A percentile compares a stretch with the other conserved stretches of the same genome.
Conservation (phyloP, 1,140 invertebrate genomes). For the Helicorthomorpha holstii region DNA sequence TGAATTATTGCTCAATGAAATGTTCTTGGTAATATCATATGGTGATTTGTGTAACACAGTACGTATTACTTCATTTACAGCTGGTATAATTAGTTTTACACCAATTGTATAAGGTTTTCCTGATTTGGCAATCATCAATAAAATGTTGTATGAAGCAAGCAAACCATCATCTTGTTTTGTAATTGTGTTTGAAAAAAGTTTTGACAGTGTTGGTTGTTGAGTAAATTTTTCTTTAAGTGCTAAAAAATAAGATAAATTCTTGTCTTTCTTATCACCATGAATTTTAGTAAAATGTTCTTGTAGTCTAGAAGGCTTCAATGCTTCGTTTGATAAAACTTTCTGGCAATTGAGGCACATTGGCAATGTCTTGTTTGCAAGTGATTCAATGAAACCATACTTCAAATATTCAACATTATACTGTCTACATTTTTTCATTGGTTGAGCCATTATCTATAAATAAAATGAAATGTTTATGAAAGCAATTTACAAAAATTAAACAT, state of each 20-base stretch:
- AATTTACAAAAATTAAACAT: too few species aligned
- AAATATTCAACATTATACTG: conserved; percentile 8
- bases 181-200: background rate
- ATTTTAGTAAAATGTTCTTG: conserved; percentile 7
- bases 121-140: conserved; percentile 9
- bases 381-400: conserved; percentile 6
- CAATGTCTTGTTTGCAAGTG: conserved; percentile 1
- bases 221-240: background rate
- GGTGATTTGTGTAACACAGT: conserved; percentile 7
- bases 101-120: conserved; percentile 10
- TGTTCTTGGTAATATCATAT: conserved; percentile 5
- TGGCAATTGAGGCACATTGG: conserved; percentile 6
- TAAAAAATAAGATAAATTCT: conserved; percentile 7
- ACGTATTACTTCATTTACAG: conserved; percentile 5
- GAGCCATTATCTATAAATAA: too few species aligned
- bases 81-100: conserved; percentile 9
- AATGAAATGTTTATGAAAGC: too few species aligned
- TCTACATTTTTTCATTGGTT: conserved; percentile 5
- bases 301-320: conserved; percentile 7
- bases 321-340: conserved; percentile 8
- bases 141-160: conserved; percentile 9
- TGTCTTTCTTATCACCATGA: conserved; percentile 5
- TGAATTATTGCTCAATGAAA: conserved; percentile 9
- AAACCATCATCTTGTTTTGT: conserved; percentile 8
- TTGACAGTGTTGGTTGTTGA: background rate